Evolutionary conservation across 2,888 invertebrate genomes (phyloP).

Genomic region (Xylocampa areola): DNA sequence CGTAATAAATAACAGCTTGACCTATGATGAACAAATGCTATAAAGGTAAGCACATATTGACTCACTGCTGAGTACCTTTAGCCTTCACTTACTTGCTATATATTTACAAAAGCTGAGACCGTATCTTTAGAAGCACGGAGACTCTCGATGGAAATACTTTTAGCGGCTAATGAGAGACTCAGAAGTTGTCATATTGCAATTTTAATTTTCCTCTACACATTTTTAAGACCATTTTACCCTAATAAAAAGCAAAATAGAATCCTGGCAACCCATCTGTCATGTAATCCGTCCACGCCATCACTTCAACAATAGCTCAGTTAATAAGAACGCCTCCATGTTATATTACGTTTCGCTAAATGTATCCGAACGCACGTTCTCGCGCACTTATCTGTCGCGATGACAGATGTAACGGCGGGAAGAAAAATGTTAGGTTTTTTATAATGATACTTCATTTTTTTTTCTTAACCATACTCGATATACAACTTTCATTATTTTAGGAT

Average conservation of each 20-base stretch:
- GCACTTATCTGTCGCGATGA: slow-evolving; percentile 77
- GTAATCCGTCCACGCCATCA: slow-evolving; percentile 49
- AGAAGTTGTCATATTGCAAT: no score
- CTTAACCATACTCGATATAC: no score
- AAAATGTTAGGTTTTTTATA: slow-evolving; percentile 55
- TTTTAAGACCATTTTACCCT: not conserved
- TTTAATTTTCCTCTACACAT: not conserved
- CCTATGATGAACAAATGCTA: no score
- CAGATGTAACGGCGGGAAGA: slow-evolving; percentile 70
- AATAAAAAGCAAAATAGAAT: not conserved
- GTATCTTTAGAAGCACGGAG: no score
- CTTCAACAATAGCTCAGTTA: slow-evolving; percentile 53
- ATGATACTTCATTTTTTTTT: not conserved
- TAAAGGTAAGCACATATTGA: no score
- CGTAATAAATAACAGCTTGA: no score
- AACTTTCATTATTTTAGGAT: no score
- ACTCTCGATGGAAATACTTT: no score
- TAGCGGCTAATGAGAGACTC: no score
- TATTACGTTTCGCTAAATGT: slow-evolving; percentile 72
- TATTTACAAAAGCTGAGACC: no score
- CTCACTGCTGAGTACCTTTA: no score
- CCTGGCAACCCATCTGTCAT: slow-evolving; percentile 44
- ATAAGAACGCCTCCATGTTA: slow-evolving; percentile 61
- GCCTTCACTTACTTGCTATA: no score
- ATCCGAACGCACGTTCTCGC: slow-evolving; percentile 60